Base-by-base conservation (phyloP, 1,140 invertebrate genomes). In the Musca vetustissima region DNA sequence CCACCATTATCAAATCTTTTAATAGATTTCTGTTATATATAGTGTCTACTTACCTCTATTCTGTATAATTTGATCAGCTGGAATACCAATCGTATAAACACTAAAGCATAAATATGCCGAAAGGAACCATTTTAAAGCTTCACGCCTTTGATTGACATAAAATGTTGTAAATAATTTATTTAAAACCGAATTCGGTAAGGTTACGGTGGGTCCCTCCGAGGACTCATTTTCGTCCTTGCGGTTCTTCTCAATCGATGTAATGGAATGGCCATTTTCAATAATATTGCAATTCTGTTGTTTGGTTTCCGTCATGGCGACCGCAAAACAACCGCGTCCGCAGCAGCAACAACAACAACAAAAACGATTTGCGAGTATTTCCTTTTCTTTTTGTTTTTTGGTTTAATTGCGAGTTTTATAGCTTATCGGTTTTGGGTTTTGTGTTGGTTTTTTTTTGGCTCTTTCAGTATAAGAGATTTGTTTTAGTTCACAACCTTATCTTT, bases 131-230 rank as follows among this genome's bases (percentile, higher is more conserved):
- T 89, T 87, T n/a, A 94, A 83, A n/a, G 91, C 91, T 47, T 88
- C 86, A 61, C 91, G 88, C 69, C 91, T 87, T 76, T 93, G 91
- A 70, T 91, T 88, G 53, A 90, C 84, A 53, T 89, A 91, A 76
- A 93, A 93, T 48, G 88, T 88, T 70, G 89, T 87, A 80, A 93
- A 95, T 0, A 94, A 85, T 73, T 87, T 85, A 78, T 94, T 92
- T 55, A 93, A 85, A 50, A 87, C 85, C 17, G 84, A 75, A 71
- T 90, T 88, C 22, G 80, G 76, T 71, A 87, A 84, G 47, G 76
- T 75, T 19, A 82, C 77, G 17, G 78, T 75, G 49, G 57, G 57
- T 61, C 57, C 57, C 43, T 61, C 57, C 28, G 28, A 11, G 57
- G 57, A 61, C 57, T 61, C 57, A 36, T 61, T 59, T 4, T 32